phyloP scores from a whole-genome alignment of 2,113 vertebrate genomes.

The Ailurus styani region DNA sequence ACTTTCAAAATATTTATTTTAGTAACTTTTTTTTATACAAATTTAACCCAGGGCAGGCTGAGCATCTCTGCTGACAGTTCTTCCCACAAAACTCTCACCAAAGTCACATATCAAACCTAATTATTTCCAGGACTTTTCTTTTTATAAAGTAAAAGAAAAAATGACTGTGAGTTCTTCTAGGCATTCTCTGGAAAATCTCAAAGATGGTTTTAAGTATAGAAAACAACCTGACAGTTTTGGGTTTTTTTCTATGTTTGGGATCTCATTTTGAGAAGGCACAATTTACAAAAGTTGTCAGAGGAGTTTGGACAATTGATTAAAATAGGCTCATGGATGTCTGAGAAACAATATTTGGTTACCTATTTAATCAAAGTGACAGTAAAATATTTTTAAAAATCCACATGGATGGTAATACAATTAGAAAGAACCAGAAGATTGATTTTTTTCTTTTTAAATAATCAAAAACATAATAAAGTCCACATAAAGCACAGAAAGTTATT shows the following conservation, averaged over 20 bases:
- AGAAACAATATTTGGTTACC: constrained; percentile 14
- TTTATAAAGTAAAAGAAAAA: constrained; percentile 42
- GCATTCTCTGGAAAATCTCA: background rate
- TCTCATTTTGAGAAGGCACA: background rate
- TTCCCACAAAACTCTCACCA: constrained; percentile 1
- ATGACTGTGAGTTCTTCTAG: background rate
- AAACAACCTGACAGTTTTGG: background rate
- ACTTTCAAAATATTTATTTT: background rate
- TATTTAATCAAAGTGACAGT: constrained; percentile 37
- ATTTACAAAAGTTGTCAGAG: background rate
- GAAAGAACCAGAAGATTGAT: background rate
- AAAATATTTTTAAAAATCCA: background rate
- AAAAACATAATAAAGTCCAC: constrained; percentile 1
- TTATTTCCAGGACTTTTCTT: constrained; percentile 48
- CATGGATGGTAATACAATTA: background rate
- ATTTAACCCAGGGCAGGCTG: constrained; percentile 28
- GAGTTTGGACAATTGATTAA: background rate
- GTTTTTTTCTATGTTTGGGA: background rate
- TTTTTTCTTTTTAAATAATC: background rate
- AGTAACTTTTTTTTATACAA: constrained; percentile 5
- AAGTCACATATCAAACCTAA: constrained; percentile 24
- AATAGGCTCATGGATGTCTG: background rate
- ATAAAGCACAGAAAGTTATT: constrained; percentile 12
- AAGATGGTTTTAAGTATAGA: constrained; percentile 2
- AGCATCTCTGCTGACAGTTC: background rate